Evolutionary conservation across 2,113 vertebrate genomes (phyloP).

Genomic region (Colius striatus): DNA sequence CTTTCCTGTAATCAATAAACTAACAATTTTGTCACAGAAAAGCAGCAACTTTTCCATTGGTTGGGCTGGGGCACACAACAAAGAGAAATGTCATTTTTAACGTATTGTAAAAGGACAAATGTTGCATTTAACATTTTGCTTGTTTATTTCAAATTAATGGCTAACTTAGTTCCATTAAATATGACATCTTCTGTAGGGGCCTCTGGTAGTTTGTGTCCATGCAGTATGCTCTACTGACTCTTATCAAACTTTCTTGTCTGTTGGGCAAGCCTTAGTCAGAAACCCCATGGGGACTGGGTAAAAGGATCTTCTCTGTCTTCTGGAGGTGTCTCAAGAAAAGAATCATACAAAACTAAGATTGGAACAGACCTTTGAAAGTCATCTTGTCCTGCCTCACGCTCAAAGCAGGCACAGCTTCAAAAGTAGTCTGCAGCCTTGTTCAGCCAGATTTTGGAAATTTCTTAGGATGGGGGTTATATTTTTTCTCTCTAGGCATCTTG

Average conservation of each 20-base stretch:
- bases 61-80: not conserved
- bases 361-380: not conserved
- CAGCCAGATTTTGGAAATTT: not conserved
- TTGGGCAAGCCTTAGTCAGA: not conserved
- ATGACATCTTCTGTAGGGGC: not conserved
- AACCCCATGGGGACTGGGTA: not conserved
- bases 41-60: not conserved
- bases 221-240: not conserved
- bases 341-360: not conserved
- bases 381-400: not conserved
- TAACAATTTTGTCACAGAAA: not conserved
- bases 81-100: not conserved
- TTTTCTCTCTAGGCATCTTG: not conserved
- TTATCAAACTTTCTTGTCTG: not conserved
- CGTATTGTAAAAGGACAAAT: not conserved
- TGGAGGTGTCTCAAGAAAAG: not conserved
- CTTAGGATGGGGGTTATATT: not conserved
- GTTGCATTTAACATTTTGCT: not conserved
- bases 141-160: not conserved
- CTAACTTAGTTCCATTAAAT: not conserved
- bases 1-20: not conserved
- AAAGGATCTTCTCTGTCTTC: not conserved
- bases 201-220: not conserved
- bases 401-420: not conserved
- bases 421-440: not conserved